Conservation (phyloP, 2,113 vertebrate genomes). For the Himantopus leucocephalus region DNA sequence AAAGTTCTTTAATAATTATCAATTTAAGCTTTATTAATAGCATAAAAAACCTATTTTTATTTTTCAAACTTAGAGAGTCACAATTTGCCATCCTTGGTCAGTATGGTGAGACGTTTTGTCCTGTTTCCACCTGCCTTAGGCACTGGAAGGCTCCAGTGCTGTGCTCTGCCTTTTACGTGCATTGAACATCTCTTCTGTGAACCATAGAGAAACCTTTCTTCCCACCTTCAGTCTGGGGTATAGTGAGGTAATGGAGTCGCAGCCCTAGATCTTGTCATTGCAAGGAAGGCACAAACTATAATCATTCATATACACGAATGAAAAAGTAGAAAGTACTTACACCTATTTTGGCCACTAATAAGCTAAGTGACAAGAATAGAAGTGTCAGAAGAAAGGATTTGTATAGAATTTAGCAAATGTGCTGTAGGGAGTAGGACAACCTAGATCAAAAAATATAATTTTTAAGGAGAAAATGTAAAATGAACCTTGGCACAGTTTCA, state of each 20-base stretch:
- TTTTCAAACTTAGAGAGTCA: neutral
- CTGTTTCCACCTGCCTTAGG: neutral
- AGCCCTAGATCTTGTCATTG: neutral
- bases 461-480: neutral
- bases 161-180: neutral
- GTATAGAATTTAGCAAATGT: neutral
- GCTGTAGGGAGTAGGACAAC: neutral
- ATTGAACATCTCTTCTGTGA: neutral
- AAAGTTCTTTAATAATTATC: neutral
- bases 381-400: neutral
- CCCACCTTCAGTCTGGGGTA: too few relatives aligned
- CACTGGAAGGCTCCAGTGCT: neutral
- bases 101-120: neutral
- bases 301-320: accelerated
- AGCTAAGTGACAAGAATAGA: neutral
- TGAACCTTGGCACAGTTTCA: neutral
- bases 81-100: neutral
- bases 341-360: neutral
- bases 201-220: neutral
- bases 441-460: neutral
- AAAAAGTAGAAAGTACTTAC: neutral
- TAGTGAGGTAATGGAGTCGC: neutral
- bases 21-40: neutral
- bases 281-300: neutral
- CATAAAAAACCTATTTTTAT: neutral